Conservation (phyloP, 1,140 invertebrate genomes). For the Drosophila busckii region DNA sequence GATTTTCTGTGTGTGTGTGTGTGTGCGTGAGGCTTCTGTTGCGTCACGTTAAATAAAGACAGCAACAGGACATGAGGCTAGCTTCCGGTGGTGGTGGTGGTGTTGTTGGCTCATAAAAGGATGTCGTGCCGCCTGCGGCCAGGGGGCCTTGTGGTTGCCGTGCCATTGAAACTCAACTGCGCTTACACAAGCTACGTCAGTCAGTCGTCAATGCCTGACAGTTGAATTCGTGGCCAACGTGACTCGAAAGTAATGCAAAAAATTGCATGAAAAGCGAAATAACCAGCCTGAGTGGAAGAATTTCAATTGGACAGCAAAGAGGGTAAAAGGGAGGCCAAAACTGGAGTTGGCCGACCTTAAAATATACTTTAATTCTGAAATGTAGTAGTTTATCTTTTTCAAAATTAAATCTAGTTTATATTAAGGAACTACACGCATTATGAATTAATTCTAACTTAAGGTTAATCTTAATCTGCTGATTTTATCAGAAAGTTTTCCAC, state of each 20-base stretch:
- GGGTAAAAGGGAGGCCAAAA: neutral
- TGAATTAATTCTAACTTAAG: no score
- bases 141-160: conserved; percentile 38
- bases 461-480: no score
- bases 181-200: neutral
- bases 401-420: no score
- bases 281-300: neutral
- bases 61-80: conserved; percentile 51
- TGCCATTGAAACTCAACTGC: conserved; percentile 30
- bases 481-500: no score
- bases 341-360: neutral
- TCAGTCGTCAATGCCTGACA: no score
- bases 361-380: no score
- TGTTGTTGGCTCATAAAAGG: no score
- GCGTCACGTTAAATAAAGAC: conserved; percentile 74
- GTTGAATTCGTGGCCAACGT: conserved; percentile 23
- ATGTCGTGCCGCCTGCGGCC: conserved; percentile 13
- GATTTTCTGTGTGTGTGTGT: conserved; percentile 62
- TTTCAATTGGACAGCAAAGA: neutral
- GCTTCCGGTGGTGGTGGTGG: no score
- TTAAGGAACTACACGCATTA: no score
- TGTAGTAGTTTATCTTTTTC: no score
- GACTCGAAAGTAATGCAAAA: conserved; percentile 32
- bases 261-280: conserved; percentile 6
- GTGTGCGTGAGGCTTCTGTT: conserved; percentile 50